A percentile compares a stretch with the other conserved stretches of the same genome.
phyloP scores from a whole-genome alignment of 2,888 invertebrate species.

The Phyto melanocephala region DNA sequence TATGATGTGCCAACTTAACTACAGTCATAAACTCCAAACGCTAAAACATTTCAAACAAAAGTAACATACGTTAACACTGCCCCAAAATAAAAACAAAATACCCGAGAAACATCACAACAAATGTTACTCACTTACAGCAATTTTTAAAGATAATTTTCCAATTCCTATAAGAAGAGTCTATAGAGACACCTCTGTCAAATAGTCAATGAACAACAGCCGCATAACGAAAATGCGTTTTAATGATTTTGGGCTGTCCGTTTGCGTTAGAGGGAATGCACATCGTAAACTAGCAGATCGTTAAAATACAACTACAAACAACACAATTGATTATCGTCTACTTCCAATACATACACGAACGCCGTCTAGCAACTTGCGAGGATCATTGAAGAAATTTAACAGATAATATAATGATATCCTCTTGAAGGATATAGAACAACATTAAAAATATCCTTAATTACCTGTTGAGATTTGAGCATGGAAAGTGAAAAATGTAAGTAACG shows the following conservation, averaged over 20 bases:
- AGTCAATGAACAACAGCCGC: constrained; percentile 62
- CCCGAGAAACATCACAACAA: constrained; percentile 41
- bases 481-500: constrained; percentile 73
- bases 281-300: constrained; percentile 76
- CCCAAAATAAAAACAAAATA: neutral
- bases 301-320: constrained; percentile 51
- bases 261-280: constrained; percentile 71
- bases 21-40: constrained; percentile 50
- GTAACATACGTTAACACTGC: constrained; percentile 25
- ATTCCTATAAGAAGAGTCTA: constrained; percentile 2
- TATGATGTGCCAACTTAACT: constrained; percentile 56
- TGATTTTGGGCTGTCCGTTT: constrained; percentile 63
- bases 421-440: neutral
- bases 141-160: constrained; percentile 34
- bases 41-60: constrained; percentile 12
- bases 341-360: neutral
- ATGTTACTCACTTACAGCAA: constrained; percentile 30
- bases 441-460: constrained; percentile 68
- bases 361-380: constrained; percentile 3
- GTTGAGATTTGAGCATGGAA: constrained; percentile 75
- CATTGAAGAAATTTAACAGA: constrained; percentile 31
- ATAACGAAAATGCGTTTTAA: constrained; percentile 62
- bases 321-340: constrained; percentile 69
- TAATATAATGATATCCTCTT: constrained; percentile 65
- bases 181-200: constrained; percentile 2